Evolutionary conservation across 2,888 invertebrate genomes (phyloP).

Genomic region (Nomada ferruginata): DNA sequence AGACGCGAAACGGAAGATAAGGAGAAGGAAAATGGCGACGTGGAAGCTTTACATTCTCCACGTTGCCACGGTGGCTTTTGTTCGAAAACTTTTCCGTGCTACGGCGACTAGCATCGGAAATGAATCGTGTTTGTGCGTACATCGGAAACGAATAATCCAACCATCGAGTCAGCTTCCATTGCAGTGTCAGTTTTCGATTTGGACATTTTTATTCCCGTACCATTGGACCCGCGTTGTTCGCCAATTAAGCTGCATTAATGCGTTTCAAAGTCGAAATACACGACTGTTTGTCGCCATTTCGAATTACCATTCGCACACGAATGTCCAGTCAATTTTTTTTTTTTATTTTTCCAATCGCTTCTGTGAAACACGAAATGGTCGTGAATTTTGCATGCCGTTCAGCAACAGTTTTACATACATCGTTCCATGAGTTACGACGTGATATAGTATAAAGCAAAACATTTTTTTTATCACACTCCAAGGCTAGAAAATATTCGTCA

Average conservation of each 20-base stretch:
- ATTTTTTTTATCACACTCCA: neutral
- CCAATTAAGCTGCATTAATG: slow-evolving; percentile 25
- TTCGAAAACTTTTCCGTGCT: slow-evolving; percentile 31
- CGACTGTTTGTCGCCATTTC: neutral
- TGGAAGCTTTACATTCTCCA: neutral
- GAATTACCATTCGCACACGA: too few relatives aligned
- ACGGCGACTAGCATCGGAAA: slow-evolving; percentile 30
- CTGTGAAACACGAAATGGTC: too few relatives aligned
- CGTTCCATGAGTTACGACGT: too few relatives aligned
- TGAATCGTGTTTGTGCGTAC: slow-evolving; percentile 35
- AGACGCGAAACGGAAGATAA: neutral
- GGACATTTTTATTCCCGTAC: slow-evolving; percentile 25
- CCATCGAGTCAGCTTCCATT: slow-evolving; percentile 16
- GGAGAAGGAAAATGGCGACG: neutral
- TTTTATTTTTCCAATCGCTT: too few relatives aligned
- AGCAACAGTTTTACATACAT: too few relatives aligned
- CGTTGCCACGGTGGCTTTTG: slow-evolving; percentile 29
- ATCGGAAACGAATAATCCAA: slow-evolving; percentile 47
- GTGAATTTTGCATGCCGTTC: too few relatives aligned
- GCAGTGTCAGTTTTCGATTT: slow-evolving; percentile 15
- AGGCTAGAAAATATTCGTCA: neutral
- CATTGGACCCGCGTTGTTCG: neutral
- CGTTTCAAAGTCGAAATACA: neutral
- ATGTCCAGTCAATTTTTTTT: too few relatives aligned
- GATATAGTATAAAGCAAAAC: neutral